Percentiles rank a stretch among this genome's conserved stretches.
Conservation (phyloP, 1,140 invertebrate genomes). For the Calephelis nemesis region DNA sequence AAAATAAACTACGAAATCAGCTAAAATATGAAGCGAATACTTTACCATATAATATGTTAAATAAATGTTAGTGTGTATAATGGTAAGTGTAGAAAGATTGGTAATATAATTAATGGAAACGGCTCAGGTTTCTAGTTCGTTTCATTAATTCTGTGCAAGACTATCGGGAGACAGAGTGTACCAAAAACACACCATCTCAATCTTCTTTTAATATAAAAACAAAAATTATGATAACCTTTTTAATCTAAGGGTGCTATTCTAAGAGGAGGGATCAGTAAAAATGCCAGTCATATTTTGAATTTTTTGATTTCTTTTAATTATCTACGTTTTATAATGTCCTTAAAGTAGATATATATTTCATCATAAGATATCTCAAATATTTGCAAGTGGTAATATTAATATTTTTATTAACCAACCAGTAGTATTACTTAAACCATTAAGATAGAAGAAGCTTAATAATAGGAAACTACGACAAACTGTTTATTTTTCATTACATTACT, state of each 20-base stretch:
- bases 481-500: constrained; percentile 77
- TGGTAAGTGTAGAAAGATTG: constrained; percentile 6
- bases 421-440: constrained; percentile 79
- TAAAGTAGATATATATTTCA: constrained; percentile 80
- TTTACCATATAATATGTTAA: constrained; percentile 27
- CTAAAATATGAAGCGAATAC: constrained; percentile 22
- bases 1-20: no score
- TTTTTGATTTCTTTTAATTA: constrained; percentile 80
- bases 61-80: not conserved
- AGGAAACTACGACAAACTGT: constrained; percentile 78
- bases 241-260: constrained; percentile 38
- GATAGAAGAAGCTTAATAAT: constrained; percentile 80
- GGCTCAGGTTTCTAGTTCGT: constrained; percentile 34
- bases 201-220: constrained; percentile 62
- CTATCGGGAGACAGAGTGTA: constrained; percentile 39
- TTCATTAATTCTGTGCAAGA: constrained; percentile 43
- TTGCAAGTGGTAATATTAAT: constrained; percentile 80
- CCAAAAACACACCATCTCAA: not conserved
- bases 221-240: constrained; percentile 71
- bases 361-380: constrained; percentile 80
- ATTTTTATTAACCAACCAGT: constrained; percentile 77
- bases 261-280: constrained; percentile 71
- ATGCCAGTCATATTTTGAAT: constrained; percentile 75
- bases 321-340: constrained; percentile 80
- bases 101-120: constrained; percentile 56